phyloP scores from a whole-genome alignment of 2,113 vertebrate genomes.

The Engystomops pustulosus region DNA sequence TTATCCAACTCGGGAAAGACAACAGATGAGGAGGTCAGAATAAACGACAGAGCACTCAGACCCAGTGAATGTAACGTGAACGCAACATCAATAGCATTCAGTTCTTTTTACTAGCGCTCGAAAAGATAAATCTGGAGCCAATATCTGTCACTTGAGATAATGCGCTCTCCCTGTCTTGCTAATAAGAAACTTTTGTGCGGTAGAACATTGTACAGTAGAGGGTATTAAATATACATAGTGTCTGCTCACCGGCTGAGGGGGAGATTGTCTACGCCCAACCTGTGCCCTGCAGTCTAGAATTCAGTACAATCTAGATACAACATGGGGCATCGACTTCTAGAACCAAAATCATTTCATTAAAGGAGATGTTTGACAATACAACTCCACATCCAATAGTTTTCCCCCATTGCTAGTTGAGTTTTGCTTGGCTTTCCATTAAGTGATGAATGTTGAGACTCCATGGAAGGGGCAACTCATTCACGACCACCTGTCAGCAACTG shows the following conservation, averaged over 20 bases:
- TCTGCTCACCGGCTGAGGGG: neutral
- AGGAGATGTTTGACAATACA: no score
- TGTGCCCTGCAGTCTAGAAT: neutral
- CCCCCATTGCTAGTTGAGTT: no score
- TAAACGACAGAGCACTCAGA: neutral
- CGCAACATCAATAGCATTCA: constrained; percentile 15
- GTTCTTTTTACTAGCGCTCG: constrained; percentile 2
- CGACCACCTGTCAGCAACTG: no score
- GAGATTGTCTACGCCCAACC: neutral
- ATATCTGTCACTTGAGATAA: constrained; percentile 27
- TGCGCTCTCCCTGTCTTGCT: neutral
- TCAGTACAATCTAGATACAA: neutral
- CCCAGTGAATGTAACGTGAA: constrained; percentile 8
- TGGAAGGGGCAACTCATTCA: no score
- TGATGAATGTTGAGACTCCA: no score
- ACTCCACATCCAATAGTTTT: no score
- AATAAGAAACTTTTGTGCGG: neutral
- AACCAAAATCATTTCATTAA: no score
- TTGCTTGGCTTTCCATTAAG: no score
- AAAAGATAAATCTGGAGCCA: constrained; percentile 22
- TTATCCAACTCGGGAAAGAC: neutral
- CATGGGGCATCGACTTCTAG: no score
- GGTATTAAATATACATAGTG: neutral
- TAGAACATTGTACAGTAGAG: neutral
- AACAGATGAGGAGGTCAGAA: constrained; percentile 1